Conservation (phyloP, 2,113 vertebrate genomes). For the Addax nasomaculatus region DNA sequence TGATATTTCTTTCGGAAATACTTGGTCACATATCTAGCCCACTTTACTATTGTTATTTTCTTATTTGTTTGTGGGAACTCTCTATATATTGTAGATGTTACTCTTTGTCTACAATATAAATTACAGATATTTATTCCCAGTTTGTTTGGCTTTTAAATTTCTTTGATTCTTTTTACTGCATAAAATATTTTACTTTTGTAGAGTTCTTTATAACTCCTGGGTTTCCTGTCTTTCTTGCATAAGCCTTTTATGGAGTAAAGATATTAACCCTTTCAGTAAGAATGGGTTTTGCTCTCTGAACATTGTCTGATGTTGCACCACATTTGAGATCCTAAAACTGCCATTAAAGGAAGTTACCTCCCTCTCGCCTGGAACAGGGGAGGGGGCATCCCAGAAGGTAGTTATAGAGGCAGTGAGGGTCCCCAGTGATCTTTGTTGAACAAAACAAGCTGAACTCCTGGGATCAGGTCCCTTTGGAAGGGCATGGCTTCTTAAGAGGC, state of each 20-base stretch:
- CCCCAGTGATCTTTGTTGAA: neutral
- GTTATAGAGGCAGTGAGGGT: neutral
- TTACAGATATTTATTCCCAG: neutral
- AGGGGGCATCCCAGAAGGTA: neutral
- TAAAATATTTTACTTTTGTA: neutral
- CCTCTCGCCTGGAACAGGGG: neutral
- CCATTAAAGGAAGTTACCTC: neutral
- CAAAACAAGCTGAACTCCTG: conserved; percentile 51
- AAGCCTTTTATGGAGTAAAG: neutral
- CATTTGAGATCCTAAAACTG: neutral
- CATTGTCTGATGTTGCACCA: neutral
- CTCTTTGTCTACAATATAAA: neutral
- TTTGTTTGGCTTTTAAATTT: conserved; percentile 18
- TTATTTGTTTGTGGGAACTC: conserved; percentile 30
- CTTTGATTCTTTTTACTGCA: neutral
- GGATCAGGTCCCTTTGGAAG: conserved; percentile 37
- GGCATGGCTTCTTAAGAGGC: neutral
- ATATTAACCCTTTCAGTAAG: neutral
- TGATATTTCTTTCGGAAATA: conserved; percentile 1
- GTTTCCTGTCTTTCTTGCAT: neutral
- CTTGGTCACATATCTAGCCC: neutral
- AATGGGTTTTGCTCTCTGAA: neutral
- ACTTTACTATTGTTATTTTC: neutral
- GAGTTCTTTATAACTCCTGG: neutral
- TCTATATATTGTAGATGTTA: neutral